A percentile compares a stretch with the other conserved stretches of the same genome.
Evolutionary conservation across 2,888 invertebrate species (phyloP).

Genomic region (Caenorhabditis auriculariae): DNA sequence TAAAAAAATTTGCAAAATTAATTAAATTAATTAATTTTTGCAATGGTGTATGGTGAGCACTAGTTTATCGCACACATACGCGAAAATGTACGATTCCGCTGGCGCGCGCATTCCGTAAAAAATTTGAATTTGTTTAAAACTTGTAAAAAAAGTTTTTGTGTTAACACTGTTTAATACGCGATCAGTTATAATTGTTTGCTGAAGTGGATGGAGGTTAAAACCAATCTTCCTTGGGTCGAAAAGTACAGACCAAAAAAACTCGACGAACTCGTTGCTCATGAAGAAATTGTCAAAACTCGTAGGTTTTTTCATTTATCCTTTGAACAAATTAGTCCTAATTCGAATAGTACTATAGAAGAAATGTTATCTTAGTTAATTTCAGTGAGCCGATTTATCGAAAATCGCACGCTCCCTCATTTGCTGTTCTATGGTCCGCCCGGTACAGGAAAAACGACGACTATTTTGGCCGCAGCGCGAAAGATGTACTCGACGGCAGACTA

Average conservation of each 20-base stretch:
- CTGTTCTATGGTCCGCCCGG: conserved; percentile 97
- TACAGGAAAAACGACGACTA: conserved; percentile 93
- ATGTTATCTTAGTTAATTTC: conserved; percentile 17
- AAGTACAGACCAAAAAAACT: conserved; percentile 91
- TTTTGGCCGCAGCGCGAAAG: conserved; percentile 89
- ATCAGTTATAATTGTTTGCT: background rate
- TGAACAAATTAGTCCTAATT: background rate
- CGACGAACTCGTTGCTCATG: conserved; percentile 91
- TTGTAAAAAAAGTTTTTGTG: too few species aligned
- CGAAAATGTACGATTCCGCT: too few species aligned
- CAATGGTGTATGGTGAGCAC: too few species aligned
- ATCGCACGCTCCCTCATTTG: conserved; percentile 90
- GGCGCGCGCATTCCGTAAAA: too few species aligned
- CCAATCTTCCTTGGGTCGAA: conserved; percentile 77
- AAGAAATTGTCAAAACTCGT: conserved; percentile 95
- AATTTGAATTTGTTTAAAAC: too few species aligned
- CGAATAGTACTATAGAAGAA: background rate
- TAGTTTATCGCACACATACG: too few species aligned
- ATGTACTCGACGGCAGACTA: conserved; percentile 86
- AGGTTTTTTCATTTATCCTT: conserved; percentile 64
- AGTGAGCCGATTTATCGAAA: conserved; percentile 74
- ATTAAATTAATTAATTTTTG: too few species aligned
- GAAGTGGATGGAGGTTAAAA: too few species aligned
- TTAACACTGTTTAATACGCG: background rate
- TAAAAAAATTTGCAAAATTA: too few species aligned